phyloP scores from a whole-genome alignment of 2,888 invertebrate species.

The Schizotus pectinicornis region DNA sequence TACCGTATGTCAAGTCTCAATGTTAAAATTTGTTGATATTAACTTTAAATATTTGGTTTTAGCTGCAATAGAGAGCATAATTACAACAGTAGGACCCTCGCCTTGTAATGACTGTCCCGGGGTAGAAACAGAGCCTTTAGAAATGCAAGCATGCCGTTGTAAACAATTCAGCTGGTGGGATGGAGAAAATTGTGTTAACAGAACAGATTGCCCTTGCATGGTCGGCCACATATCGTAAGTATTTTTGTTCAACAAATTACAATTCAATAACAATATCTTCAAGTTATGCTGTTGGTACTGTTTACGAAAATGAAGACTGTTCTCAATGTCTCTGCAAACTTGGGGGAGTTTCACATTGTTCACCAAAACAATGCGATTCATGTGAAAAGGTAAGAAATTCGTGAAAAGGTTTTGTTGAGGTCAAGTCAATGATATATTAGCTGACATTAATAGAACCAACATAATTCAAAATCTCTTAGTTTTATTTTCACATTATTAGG shows the following conservation, averaged over 20 bases:
- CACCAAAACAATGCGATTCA: slow-evolving; percentile 69
- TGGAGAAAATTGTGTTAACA: slow-evolving; percentile 73
- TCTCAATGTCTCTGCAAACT: slow-evolving; percentile 80
- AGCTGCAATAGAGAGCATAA: slow-evolving; percentile 2
- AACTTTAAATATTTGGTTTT: neutral
- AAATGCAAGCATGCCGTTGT: slow-evolving; percentile 63
- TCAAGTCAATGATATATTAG: too few relatives aligned
- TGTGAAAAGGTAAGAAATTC: slow-evolving; percentile 65
- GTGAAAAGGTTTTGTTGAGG: too few relatives aligned
- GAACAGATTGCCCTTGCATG: slow-evolving; percentile 80
- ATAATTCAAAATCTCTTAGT: neutral
- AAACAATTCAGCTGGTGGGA: slow-evolving; percentile 69
- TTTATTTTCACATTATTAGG: neutral
- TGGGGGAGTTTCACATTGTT: slow-evolving; percentile 75
- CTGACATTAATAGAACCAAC: too few relatives aligned
- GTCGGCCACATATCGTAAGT: slow-evolving; percentile 69
- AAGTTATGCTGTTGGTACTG: slow-evolving; percentile 75
- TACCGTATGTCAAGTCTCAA: slow-evolving; percentile 64
- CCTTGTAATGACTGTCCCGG: slow-evolving; percentile 66
- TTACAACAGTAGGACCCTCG: slow-evolving; percentile 27
- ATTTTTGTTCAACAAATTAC: slow-evolving; percentile 14
- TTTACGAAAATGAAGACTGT: slow-evolving; percentile 75
- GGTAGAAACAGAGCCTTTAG: slow-evolving; percentile 48
- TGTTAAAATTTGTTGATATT: neutral
- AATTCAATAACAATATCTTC: slow-evolving; percentile 22